Conservation (phyloP, 2,888 invertebrate species). For the Cyclophora punctaria region DNA sequence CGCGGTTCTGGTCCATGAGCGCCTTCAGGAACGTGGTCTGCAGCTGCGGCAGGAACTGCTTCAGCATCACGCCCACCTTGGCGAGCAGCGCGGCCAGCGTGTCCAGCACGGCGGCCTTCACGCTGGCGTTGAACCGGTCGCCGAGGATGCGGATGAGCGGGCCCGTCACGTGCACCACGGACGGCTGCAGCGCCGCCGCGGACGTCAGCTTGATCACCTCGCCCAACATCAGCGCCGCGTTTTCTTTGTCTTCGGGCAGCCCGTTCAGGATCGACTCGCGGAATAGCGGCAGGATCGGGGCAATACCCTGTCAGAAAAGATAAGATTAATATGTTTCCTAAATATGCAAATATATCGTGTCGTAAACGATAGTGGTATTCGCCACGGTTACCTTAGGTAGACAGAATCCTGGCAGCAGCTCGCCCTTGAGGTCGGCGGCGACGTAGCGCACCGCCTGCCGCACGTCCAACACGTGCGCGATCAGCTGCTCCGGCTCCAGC, state of each 20-base stretch:
- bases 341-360: neutral
- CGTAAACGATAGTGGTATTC: neutral
- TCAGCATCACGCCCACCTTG: constrained; percentile 95
- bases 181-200: constrained; percentile 91
- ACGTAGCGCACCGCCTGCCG: constrained; percentile 95
- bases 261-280: constrained; percentile 97
- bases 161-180: constrained; percentile 97
- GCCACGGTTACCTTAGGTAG: constrained; percentile 81
- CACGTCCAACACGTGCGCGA: constrained; percentile 90
- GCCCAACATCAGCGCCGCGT: constrained; percentile 92
- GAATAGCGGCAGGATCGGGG: constrained; percentile 95
- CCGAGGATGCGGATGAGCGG: constrained; percentile 98
- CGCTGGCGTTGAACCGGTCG: constrained; percentile 93
- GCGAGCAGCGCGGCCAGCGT: constrained; percentile 92
- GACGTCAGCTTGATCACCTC: constrained; percentile 89
- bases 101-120: constrained; percentile 96
- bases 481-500: constrained; percentile 87
- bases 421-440: constrained; percentile 87
- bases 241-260: constrained; percentile 95
- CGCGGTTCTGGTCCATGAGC: constrained; percentile 89
- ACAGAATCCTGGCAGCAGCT: constrained; percentile 93
- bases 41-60: constrained; percentile 98
- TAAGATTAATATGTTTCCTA: neutral
- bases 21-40: constrained; percentile 99
- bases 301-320: constrained; percentile 80